phyloP scores from a whole-genome alignment of 2,888 invertebrate genomes.

The Brachypalpus laphriformis region DNA sequence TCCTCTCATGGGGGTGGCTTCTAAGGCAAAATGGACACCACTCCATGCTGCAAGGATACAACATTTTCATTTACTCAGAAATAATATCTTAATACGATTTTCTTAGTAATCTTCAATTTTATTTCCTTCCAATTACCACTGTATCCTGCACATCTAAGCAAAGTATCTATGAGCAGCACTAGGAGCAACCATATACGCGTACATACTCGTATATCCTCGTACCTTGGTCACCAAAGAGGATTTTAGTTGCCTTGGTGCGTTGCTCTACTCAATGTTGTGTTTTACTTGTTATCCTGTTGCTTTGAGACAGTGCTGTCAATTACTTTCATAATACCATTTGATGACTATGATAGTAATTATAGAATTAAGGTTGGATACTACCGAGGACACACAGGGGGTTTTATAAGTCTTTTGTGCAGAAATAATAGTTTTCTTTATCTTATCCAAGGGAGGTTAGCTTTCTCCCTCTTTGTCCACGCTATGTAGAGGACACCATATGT shows the following conservation, averaged over 20 bases:
- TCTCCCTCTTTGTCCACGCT: not conserved
- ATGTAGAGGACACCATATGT: not conserved
- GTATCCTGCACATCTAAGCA: conserved; percentile 22
- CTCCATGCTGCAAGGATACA: not conserved
- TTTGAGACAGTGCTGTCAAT: conserved; percentile 41
- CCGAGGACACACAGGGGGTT: not conserved
- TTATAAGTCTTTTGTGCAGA: conserved; percentile 2
- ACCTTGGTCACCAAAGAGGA: not conserved
- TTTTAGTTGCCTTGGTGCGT: conserved; percentile 3
- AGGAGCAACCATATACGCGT: not conserved
- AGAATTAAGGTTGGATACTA: conserved; percentile 34
- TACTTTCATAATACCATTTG: conserved; percentile 61
- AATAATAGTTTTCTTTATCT: conserved; percentile 1
- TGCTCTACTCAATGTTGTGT: not conserved
- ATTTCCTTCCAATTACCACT: conserved; percentile 68
- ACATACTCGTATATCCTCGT: too few relatives aligned
- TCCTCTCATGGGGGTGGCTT: not conserved
- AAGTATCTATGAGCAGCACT: too few relatives aligned
- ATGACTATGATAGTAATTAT: conserved; percentile 56
- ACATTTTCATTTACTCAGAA: conserved; percentile 42
- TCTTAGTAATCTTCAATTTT: conserved; percentile 66
- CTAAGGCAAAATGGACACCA: not conserved
- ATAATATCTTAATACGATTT: conserved; percentile 71
- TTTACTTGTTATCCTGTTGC: conserved; percentile 19
- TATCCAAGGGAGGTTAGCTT: not conserved